Evolutionary conservation across 1,140 invertebrate genomes (phyloP).

Genomic region (Drosophila nigromelanica): DNA sequence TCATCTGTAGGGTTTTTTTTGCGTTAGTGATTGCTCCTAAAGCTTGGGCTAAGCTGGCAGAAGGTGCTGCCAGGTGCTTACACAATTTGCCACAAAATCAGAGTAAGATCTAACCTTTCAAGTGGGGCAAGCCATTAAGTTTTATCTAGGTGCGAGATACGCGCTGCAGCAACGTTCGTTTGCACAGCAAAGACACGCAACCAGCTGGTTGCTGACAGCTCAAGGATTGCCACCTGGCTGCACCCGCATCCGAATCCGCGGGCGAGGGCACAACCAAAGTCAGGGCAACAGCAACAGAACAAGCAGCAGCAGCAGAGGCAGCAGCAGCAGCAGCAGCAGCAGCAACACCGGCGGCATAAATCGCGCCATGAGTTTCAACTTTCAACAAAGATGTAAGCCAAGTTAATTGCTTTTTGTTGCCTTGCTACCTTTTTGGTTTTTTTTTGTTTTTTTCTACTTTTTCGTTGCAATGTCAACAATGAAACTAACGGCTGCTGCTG

Average conservation of each 20-base stretch:
- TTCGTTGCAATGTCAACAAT: slow-evolving; percentile 71
- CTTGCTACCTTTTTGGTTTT: slow-evolving; percentile 53
- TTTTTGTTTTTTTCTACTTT: not conserved
- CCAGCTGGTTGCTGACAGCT: slow-evolving; percentile 35
- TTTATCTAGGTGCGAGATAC: slow-evolving; percentile 54
- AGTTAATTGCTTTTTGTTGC: slow-evolving; percentile 78
- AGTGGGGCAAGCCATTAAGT: slow-evolving; percentile 69
- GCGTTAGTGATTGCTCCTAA: slow-evolving; percentile 1
- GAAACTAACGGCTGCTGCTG: slow-evolving; percentile 70
- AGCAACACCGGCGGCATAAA: slow-evolving; percentile 64
- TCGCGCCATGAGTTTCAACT: slow-evolving; percentile 77
- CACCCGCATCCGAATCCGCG: slow-evolving; percentile 38
- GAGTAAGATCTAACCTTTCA: slow-evolving; percentile 62
- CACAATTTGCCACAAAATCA: slow-evolving; percentile 68
- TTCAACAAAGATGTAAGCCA: slow-evolving; percentile 82
- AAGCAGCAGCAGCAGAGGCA: not conserved
- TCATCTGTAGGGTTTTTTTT: not conserved
- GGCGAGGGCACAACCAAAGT: slow-evolving; percentile 13
- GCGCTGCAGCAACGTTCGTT: slow-evolving; percentile 53
- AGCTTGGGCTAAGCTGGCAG: not conserved
- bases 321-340: not conserved
- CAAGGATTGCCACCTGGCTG: slow-evolving; percentile 34
- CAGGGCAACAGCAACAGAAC: slow-evolving; percentile 8
- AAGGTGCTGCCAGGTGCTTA: slow-evolving; percentile 19
- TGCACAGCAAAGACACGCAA: slow-evolving; percentile 47